phyloP scores from a whole-genome alignment of 2,113 vertebrate genomes.

The Xiphophorus hellerii region DNA sequence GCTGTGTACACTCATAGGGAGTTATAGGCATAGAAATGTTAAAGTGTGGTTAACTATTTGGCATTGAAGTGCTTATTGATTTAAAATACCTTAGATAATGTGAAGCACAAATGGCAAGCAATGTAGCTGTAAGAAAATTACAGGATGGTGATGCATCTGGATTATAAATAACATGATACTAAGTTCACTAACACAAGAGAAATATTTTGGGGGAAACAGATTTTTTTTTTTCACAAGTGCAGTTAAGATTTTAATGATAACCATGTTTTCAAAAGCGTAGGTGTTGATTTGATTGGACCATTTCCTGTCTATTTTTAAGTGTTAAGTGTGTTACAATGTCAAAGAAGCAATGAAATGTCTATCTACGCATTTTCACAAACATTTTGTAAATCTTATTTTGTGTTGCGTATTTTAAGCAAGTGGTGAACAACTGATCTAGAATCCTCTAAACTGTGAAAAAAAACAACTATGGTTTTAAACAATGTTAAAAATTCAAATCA shows the following conservation, averaged over 20 bases:
- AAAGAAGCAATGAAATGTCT: background rate
- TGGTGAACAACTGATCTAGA: background rate
- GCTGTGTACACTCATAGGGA: background rate
- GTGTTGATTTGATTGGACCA: too few species aligned
- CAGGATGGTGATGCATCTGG: background rate
- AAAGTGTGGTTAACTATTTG: background rate
- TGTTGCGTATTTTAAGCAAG: background rate
- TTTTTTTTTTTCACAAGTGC: background rate
- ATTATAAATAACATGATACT: background rate
- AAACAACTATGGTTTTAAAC: background rate
- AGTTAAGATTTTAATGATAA: background rate
- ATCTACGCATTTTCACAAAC: background rate
- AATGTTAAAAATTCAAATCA: too few species aligned
- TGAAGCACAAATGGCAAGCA: background rate
- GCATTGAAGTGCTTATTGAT: background rate
- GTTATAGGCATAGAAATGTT: background rate
- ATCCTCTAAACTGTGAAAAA: background rate
- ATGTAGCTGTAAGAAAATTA: background rate
- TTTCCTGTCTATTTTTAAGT: background rate
- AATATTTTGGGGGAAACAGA: background rate
- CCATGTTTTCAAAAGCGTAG: too few species aligned
- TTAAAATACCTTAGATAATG: background rate
- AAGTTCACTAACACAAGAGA: background rate
- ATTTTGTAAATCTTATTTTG: background rate
- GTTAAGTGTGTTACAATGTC: background rate